A percentile compares a stretch with the other conserved stretches of the same genome.
phyloP scores from a whole-genome alignment of 1,140 invertebrate genomes.

The Holcopasites calliopsidis region DNA sequence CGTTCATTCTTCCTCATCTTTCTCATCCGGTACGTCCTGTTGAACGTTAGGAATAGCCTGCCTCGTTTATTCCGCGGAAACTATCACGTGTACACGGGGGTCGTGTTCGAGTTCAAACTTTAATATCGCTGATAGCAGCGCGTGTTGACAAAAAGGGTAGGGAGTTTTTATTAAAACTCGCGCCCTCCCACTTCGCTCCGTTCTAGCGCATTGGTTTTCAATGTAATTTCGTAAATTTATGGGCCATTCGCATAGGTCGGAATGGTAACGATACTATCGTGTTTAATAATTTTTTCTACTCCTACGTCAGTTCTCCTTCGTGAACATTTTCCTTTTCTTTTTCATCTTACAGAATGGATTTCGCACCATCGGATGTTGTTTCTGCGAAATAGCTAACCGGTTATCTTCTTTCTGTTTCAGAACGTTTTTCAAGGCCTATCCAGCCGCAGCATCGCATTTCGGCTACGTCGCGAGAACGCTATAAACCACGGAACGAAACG shows the following conservation, averaged over 20 bases:
- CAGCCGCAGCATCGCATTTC: slow-evolving; percentile 49
- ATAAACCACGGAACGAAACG: slow-evolving; percentile 60
- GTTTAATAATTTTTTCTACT: slow-evolving; percentile 38
- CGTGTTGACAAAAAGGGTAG: slow-evolving; percentile 36
- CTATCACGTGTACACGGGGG: not conserved
- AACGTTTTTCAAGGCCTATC: slow-evolving; percentile 63
- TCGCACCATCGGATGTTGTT: slow-evolving; percentile 22
- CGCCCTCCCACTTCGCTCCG: not conserved
- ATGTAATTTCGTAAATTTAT: slow-evolving; percentile 47
- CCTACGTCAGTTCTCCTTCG: not conserved
- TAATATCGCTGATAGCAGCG: slow-evolving; percentile 43
- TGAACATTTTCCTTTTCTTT: not conserved
- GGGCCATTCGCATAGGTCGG: slow-evolving; percentile 31
- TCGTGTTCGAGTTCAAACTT: slow-evolving; percentile 22
- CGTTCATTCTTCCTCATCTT: not conserved
- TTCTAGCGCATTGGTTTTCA: slow-evolving; percentile 33
- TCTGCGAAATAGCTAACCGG: slow-evolving; percentile 21
- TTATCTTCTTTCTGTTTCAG: slow-evolving; percentile 35
- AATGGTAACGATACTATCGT: slow-evolving; percentile 25
- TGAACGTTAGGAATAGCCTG: slow-evolving; percentile 20
- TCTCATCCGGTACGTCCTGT: not conserved
- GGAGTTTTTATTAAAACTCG: slow-evolving; percentile 44
- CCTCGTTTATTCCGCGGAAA: slow-evolving; percentile 18
- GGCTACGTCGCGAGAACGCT: slow-evolving; percentile 48
- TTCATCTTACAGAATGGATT: slow-evolving; percentile 16